phyloP scores from a whole-genome alignment of 2,113 vertebrate genomes.

The Vulpes ferrilata region DNA sequence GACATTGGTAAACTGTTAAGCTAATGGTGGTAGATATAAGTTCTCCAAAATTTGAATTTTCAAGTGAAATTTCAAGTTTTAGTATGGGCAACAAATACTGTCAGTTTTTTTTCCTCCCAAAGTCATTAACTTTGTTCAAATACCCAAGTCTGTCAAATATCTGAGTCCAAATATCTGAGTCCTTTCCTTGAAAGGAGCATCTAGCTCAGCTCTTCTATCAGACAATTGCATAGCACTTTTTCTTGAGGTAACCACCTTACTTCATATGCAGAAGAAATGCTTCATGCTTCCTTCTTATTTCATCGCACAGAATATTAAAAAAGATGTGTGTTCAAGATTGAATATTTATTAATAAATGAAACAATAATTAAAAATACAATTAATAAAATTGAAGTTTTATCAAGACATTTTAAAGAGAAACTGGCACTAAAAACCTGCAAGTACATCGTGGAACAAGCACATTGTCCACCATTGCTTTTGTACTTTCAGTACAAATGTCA shows the following conservation, averaged over 20 bases:
- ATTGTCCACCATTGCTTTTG: neutral
- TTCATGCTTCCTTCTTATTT: neutral
- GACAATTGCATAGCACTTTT: neutral
- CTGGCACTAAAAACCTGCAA: neutral
- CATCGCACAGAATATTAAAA: neutral
- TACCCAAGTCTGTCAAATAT: neutral
- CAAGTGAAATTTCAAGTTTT: conserved; percentile 12
- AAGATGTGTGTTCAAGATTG: neutral
- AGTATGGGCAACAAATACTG: neutral
- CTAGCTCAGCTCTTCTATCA: neutral
- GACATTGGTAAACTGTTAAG: neutral
- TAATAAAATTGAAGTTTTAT: neutral
- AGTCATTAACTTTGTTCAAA: conserved; percentile 15
- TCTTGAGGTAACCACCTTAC: neutral
- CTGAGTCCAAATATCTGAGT: neutral
- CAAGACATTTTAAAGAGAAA: neutral
- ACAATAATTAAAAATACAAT: neutral
- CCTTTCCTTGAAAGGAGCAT: neutral
- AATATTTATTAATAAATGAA: neutral
- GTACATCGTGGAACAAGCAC: neutral
- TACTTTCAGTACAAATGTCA: neutral
- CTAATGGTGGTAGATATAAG: neutral
- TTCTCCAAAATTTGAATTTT: conserved; percentile 34
- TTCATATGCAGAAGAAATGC: neutral
- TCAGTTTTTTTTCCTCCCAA: neutral